Conservation (phyloP, 1,140 invertebrate species). For the Pogonomyrmex barbatus region DNA sequence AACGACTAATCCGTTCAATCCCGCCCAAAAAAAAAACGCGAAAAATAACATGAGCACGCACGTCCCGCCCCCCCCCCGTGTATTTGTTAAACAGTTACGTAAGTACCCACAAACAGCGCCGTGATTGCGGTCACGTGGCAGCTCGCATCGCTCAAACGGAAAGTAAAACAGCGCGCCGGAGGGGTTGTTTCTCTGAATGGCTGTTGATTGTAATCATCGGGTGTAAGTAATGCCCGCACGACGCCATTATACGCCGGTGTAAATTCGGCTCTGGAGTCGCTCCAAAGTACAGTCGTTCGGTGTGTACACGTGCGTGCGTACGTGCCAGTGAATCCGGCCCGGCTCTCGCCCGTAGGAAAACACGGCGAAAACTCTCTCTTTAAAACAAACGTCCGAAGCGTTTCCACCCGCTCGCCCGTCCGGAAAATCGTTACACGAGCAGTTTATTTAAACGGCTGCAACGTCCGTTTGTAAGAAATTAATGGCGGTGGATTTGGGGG, state of each 20-base stretch:
- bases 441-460: slow-evolving; percentile 55
- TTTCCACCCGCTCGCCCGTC: slow-evolving; percentile 30
- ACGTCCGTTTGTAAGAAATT: slow-evolving; percentile 57
- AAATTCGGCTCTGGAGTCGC: slow-evolving; percentile 62
- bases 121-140: slow-evolving; percentile 86
- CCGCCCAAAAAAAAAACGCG: slow-evolving; percentile 19
- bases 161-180: slow-evolving; percentile 83
- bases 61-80: slow-evolving; percentile 29
- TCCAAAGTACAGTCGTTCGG: slow-evolving; percentile 50
- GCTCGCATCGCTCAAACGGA: slow-evolving; percentile 80
- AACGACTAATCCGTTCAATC: slow-evolving; percentile 52
- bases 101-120: slow-evolving; percentile 83
- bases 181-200: slow-evolving; percentile 84
- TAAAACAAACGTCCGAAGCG: slow-evolving; percentile 40
- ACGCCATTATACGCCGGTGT: slow-evolving; percentile 60
- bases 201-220: slow-evolving; percentile 85
- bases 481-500: slow-evolving; percentile 15
- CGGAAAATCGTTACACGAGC: slow-evolving; percentile 58
- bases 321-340: slow-evolving; percentile 37
- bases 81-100: slow-evolving; percentile 83
- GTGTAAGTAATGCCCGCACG: slow-evolving; percentile 83
- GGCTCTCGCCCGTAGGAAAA: slow-evolving; percentile 46
- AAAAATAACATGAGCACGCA: slow-evolving; percentile 35
- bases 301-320: slow-evolving; percentile 16
- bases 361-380: slow-evolving; percentile 58